These are phyloP conservation scores for Acyrthosiphon pisum DNA, from an alignment of 1,140 invertebrate genomes.

Conservation along the genomic window DNA sequence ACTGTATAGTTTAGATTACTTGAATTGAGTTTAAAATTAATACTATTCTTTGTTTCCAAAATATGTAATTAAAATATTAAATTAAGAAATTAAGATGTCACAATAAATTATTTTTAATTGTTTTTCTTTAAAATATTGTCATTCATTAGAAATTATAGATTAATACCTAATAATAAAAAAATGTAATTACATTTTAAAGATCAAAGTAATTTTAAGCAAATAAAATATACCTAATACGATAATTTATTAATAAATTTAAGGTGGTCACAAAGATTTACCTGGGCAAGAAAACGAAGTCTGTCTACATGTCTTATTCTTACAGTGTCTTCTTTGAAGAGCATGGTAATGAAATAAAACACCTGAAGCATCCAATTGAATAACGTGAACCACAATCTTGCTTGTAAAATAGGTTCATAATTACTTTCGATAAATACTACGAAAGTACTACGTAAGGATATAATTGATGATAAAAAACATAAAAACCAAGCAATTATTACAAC, in stretches of 20 bases:
- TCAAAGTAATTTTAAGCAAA: background rate
- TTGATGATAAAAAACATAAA: constrained; percentile 69
- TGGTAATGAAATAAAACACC: constrained; percentile 60
- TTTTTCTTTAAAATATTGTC: background rate
- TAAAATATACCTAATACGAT: background rate
- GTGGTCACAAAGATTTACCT: background rate
- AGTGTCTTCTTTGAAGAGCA: constrained; percentile 57
- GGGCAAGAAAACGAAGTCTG: constrained; percentile 48
- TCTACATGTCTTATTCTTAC: constrained; percentile 46
- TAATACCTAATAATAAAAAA: background rate
- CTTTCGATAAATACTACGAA: constrained; percentile 63
- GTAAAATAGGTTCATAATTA: constrained; percentile 61
- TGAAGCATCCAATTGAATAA: constrained; percentile 64
- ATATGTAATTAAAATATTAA: background rate
- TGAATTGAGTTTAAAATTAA: background rate
- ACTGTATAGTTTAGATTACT: background rate
- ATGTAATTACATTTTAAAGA: background rate
- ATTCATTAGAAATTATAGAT: background rate
- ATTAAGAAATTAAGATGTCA: background rate
- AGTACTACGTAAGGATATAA: constrained; percentile 64
- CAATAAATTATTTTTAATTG: background rate
- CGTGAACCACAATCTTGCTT: constrained; percentile 64
- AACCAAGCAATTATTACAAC: constrained; percentile 73
- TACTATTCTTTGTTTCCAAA: background rate
- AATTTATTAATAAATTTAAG: background rate